Evolutionary conservation across 2,888 invertebrate genomes (phyloP), one percentile per base, ranked within the genome.

Genomic region (Spodoptera exigua): DNA sequence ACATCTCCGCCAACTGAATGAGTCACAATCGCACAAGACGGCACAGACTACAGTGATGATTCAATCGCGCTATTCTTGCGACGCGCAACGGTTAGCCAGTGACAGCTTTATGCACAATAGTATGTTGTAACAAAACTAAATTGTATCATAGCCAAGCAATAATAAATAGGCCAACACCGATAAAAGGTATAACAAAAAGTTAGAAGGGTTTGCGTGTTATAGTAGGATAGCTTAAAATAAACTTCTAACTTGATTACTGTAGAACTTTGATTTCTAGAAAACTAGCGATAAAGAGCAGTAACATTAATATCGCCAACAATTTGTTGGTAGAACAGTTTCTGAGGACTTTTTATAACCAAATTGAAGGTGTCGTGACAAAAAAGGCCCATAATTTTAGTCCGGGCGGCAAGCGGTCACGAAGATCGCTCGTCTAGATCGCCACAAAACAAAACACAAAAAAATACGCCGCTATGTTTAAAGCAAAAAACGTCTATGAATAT

Each of bases 381-480:
- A 58, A 41, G 45, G 46, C 27, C 48, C 27, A 64, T 70, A 59
- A 57, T 59, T 67, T 51, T 49, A 37, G 55, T 61, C 61, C 39
- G 55, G 46, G 40, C 39, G 57, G 46, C 43, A 51, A 72, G 59
- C 61, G 61, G 64, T 70, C 60, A 60, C 58, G 61, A 18, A 39
- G 49, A 76, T 66, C 52, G 47, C 43, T 53, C 41, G 72, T 44
- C 56, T 67, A 55, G 40, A 65, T 62, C 66, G 48, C 60, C 37
- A 40, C 70, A 68, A 63, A 61, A 65, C 63, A 72, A 61, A 78
- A 68, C 55, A 54, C 59, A 77, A 80, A 81, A n/a, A 82, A 80
- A 78, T 60, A 41, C 57, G 52, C 80, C 68, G 78, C 70, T 79
- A 77, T 58, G 43, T 53, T 27, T 37, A 12, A 34, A 61, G 61